phyloP scores from a whole-genome alignment of 1,140 invertebrate genomes.

The Triops cancriformis region DNA sequence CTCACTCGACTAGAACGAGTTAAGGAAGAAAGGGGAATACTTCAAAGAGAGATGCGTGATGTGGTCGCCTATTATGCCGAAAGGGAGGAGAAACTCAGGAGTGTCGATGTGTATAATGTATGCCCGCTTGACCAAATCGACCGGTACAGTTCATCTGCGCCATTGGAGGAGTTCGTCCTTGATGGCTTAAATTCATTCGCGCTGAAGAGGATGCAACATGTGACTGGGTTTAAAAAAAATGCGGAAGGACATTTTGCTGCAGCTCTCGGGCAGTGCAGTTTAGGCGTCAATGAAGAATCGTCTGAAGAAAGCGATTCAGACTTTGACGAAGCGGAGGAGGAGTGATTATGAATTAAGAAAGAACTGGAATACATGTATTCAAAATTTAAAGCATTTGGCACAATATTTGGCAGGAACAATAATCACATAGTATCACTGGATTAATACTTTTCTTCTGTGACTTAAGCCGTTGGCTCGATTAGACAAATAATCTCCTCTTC shows the following conservation, averaged over 20 bases:
- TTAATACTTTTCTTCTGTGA: background rate
- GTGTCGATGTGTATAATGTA: background rate
- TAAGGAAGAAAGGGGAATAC: background rate
- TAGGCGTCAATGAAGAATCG: background rate
- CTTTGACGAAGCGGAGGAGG: background rate
- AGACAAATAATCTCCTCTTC: background rate
- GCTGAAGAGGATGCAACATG: background rate
- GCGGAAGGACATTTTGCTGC: background rate
- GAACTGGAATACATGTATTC: background rate
- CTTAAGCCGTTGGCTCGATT: background rate
- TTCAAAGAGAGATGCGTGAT: background rate
- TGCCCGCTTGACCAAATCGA: background rate
- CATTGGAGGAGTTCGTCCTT: background rate
- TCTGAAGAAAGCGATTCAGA: background rate
- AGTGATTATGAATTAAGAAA: background rate
- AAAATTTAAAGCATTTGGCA: background rate
- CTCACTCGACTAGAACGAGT: background rate
- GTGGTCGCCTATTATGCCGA: background rate
- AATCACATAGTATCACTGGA: background rate
- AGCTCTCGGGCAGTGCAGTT: background rate
- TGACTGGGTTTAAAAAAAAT: background rate
- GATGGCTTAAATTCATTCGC: background rate
- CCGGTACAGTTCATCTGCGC: background rate
- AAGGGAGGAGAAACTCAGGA: background rate
- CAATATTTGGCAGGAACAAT: background rate